Percentiles rank a stretch among this genome's conserved stretches.
These are phyloP conservation scores for Ligdia adustata DNA, from an alignment of 2,888 invertebrate genomes.

Conservation along the genomic window DNA sequence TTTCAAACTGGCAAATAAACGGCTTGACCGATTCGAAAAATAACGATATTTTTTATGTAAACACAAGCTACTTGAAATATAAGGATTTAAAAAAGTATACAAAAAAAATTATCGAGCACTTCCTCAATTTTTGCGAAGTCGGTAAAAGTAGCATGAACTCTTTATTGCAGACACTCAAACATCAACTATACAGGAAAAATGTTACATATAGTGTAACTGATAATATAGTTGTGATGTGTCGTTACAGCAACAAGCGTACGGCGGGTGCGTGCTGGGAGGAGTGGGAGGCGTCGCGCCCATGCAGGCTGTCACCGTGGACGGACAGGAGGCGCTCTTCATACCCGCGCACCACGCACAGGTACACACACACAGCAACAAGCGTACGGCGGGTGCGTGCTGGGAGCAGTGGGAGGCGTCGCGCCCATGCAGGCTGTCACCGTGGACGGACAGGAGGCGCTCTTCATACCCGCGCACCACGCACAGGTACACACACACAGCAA, in stretches of 20 bases:
- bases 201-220: neutral
- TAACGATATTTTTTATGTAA: too few species aligned
- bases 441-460: conserved; percentile 96
- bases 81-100: too few species aligned
- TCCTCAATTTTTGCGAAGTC: too few species aligned
- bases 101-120: too few species aligned
- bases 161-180: too few species aligned
- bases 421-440: conserved; percentile 96
- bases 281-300: conserved; percentile 85
- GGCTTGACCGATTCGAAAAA: too few species aligned
- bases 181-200: too few species aligned
- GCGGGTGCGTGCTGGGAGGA: conserved; percentile 67
- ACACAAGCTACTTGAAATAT: too few species aligned
- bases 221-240: conserved; percentile 9
- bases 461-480: conserved; percentile 92
- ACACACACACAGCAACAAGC: too few species aligned
- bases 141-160: too few species aligned
- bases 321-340: conserved; percentile 96
- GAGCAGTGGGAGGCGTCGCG: conserved; percentile 69
- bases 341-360: conserved; percentile 89
- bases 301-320: conserved; percentile 96
- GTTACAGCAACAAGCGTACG: conserved; percentile 61
- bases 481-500: too few species aligned
- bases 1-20: too few species aligned
- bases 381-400: conserved; percentile 74